phyloP scores from a whole-genome alignment of 1,140 invertebrate species.

The Mercenaria mercenaria region DNA sequence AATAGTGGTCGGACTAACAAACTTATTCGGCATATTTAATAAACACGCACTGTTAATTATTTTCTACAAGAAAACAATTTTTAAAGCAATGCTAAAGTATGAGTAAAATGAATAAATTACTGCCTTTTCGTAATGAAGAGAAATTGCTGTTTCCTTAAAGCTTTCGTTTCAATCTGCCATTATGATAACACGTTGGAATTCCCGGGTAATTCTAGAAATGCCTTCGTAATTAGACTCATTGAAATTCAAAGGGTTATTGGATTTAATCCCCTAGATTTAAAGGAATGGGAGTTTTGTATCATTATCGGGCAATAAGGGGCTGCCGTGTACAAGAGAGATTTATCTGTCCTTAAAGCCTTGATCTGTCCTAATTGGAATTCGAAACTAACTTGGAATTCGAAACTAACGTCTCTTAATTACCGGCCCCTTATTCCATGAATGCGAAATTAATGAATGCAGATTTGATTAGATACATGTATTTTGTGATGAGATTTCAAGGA shows the following conservation, averaged over 20 bases:
- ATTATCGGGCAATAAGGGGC: slow-evolving; percentile 3
- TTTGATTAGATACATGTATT: slow-evolving; percentile 53
- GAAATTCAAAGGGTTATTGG: slow-evolving; percentile 26
- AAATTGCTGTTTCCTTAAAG: neutral
- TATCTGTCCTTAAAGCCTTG: slow-evolving; percentile 26
- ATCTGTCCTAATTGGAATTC: slow-evolving; percentile 3
- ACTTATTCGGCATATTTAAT: no score
- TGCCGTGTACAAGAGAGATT: slow-evolving; percentile 26
- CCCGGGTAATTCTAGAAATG: slow-evolving; percentile 23
- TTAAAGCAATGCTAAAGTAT: no score
- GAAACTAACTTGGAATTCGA: neutral
- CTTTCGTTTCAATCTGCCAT: neutral
- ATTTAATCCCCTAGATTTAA: neutral
- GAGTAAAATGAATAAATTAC: slow-evolving; percentile 31
- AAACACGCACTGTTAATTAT: no score
- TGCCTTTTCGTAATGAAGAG: neutral
- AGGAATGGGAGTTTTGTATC: neutral
- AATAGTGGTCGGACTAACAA: no score
- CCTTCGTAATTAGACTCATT: slow-evolving; percentile 13
- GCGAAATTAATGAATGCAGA: slow-evolving; percentile 65
- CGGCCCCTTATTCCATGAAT: slow-evolving; percentile 38
- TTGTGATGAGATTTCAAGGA: neutral
- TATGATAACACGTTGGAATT: slow-evolving; percentile 5
- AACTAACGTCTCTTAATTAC: slow-evolving; percentile 16
- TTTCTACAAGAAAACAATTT: no score